Base-by-base conservation (phyloP, 2,113 vertebrate species). In the Balaeniceps rex region DNA sequence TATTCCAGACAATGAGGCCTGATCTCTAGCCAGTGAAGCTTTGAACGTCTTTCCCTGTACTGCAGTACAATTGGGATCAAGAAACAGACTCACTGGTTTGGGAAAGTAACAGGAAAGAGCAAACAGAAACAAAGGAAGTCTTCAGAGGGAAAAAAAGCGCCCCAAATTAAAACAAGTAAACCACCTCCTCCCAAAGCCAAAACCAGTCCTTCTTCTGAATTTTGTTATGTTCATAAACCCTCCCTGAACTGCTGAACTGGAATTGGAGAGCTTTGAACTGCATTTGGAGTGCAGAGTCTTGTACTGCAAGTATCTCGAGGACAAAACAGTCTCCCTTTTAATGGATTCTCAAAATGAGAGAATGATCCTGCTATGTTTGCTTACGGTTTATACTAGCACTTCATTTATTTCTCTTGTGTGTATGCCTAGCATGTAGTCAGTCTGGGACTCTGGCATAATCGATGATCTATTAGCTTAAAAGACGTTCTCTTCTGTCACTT, bases 61-160 rank as follows among this genome's bases (percentile, higher is more conserved):
- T 5, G 10, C 34, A 71, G 0, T 29, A 17, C 49, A 68, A 5
- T 0, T 58, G 51, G n/a, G 42, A 25, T 46, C 46, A 51, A 47
- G 34, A n/a, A 46, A 47, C 21, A 70, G 29, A n/a, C 26, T 61
- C 34, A 8, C 3, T 40, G 46, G 22, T 75, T 25, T 40, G 65
- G 52, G 60, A 38, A 85, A 90, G 36, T 19, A 40, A 21, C 14
- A 61, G 75, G 26, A 29, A 78, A 66, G 36, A 77, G 49, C 21
- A 78, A 64, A 70, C 16, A 51, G 33, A 58, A 44, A 52, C 33
- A 83, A 76, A 89, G 23, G 38, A 60, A 14, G 9, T 34, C 14
- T 93, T 80, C n/a, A 38, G 22, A 55, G 69, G 77, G 26, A 55
- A 57, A 13, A 44, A 38, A 17, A 26, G 82, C 90, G 12, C 16